A percentile compares a stretch with the other conserved stretches of the same genome.
These are phyloP conservation scores for Acleris cristana DNA, from an alignment of 2,888 invertebrate species.

Conservation along the genomic window DNA sequence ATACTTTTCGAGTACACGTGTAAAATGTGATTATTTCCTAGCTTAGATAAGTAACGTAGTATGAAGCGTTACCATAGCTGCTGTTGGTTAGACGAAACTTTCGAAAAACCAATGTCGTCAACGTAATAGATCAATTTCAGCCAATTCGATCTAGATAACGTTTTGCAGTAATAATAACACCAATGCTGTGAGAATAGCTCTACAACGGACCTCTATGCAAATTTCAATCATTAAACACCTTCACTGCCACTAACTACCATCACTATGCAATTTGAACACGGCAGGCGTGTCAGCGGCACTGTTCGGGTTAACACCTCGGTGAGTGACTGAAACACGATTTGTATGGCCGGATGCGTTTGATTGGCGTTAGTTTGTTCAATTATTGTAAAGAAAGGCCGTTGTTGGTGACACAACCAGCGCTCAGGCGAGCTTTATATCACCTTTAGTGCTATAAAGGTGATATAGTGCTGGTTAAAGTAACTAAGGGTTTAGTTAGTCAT, in stretches of 20 bases:
- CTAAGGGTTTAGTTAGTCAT: neutral
- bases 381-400: slow-evolving; percentile 50
- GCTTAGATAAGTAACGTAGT: too few relatives aligned
- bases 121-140: too few relatives aligned
- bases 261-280: too few relatives aligned
- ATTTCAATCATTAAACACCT: slow-evolving; percentile 79
- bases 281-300: too few relatives aligned
- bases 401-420: neutral
- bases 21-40: too few relatives aligned
- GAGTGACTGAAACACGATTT: slow-evolving; percentile 60
- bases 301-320: slow-evolving; percentile 55
- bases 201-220: slow-evolving; percentile 75
- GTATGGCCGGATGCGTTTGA: slow-evolving; percentile 73
- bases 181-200: slow-evolving; percentile 73
- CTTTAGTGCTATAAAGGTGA: neutral
- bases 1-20: too few relatives aligned
- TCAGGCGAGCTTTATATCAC: neutral
- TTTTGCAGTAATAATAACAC: too few relatives aligned
- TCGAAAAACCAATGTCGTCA: too few relatives aligned
- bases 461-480: neutral
- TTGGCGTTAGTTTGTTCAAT: slow-evolving; percentile 72
- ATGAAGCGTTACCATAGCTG: too few relatives aligned
- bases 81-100: too few relatives aligned
- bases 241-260: too few relatives aligned
- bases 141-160: too few relatives aligned